Conservation (phyloP, 2,797 vertebrate species). For the Fringilla coelebs region DNA sequence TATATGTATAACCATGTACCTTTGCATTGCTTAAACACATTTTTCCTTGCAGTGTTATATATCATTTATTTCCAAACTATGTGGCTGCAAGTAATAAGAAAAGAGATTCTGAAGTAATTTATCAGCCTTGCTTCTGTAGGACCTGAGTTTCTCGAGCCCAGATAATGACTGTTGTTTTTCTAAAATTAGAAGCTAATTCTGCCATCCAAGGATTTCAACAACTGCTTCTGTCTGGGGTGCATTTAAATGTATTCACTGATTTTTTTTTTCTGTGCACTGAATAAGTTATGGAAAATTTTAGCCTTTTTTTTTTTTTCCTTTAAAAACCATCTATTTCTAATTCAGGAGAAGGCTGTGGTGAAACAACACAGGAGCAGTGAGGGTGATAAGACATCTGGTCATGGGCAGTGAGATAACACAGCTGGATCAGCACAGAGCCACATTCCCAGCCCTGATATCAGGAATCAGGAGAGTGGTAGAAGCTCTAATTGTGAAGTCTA, state of each 20-base stretch:
- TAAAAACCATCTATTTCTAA: not conserved
- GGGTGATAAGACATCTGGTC: not conserved
- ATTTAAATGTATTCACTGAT: not conserved
- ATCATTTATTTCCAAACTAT: not conserved
- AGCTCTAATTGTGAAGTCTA: not conserved
- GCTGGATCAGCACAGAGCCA: not conserved
- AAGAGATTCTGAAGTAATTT: not conserved
- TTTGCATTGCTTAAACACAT: not conserved
- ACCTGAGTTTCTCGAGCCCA: not conserved
- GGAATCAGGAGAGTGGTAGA: not conserved
- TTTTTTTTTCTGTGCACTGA: not conserved
- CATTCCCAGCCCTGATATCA: not conserved
- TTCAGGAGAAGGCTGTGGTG: not conserved
- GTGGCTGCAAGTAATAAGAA: not conserved
- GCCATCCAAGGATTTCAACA: not conserved
- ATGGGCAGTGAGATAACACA: not conserved
- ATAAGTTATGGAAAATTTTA: not conserved
- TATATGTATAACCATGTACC: not conserved
- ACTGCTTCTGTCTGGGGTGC: not conserved
- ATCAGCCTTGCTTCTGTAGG: not conserved
- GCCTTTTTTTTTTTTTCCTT: not conserved
- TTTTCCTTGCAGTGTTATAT: not conserved
- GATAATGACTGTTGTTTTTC: constrained; percentile 1
- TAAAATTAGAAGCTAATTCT: constrained; percentile 28
- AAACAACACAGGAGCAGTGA: not conserved